Conservation (phyloP, 2,888 invertebrate species). For the Fragum sueziense region DNA sequence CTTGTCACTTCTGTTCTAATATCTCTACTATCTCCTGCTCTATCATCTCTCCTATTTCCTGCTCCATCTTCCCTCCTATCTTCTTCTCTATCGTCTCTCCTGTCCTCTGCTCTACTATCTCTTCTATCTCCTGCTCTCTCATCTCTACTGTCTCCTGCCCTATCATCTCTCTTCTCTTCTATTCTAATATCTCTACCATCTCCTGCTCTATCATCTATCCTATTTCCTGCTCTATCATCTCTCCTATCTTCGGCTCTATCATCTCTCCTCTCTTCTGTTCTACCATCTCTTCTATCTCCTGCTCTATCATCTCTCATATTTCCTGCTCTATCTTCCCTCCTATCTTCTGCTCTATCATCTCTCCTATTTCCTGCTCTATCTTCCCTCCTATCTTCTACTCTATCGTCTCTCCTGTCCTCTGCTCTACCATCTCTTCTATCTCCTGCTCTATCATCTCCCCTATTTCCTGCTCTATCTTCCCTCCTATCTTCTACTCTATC, state of each 20-base stretch:
- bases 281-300: too few relatives aligned
- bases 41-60: neutral
- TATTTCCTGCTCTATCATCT: neutral
- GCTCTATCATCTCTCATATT: too few relatives aligned
- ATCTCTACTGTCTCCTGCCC: neutral
- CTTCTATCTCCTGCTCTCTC: constrained; percentile 3
- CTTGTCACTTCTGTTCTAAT: too few relatives aligned
- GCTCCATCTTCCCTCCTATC: neutral
- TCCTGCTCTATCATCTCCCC: neutral
- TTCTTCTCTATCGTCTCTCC: neutral
- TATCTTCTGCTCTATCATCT: too few relatives aligned
- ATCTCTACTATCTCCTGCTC: too few relatives aligned
- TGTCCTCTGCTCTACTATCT: neutral
- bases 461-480: neutral
- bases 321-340: too few relatives aligned
- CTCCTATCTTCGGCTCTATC: neutral
- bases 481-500: neutral
- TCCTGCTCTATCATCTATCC: neutral
- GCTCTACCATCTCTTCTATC: neutral
- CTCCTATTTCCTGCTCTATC: neutral
- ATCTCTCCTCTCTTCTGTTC: neutral
- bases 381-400: neutral
- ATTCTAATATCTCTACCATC: neutral
- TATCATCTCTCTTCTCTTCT: neutral
- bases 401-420: neutral